Evolutionary conservation across 2,888 invertebrate species (phyloP).

Genomic region (Neocrepidodera transversa): DNA sequence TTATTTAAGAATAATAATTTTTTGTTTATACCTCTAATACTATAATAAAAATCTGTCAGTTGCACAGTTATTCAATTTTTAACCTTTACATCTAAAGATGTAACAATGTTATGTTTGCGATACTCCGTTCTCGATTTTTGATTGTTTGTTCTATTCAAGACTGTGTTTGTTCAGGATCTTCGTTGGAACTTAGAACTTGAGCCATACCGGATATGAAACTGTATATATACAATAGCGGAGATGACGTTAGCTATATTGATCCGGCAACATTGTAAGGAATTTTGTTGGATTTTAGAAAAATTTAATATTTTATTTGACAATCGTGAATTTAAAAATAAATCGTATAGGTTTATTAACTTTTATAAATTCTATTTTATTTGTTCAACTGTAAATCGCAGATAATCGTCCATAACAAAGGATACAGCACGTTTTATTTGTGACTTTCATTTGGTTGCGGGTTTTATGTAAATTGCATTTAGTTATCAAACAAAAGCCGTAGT

Average conservation of each 20-base stretch:
- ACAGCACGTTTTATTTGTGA: background rate
- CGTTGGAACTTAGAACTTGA: conserved; percentile 1
- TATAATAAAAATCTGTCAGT: background rate
- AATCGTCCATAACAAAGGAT: background rate
- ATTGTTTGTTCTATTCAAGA: conserved; percentile 18
- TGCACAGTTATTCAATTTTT: conserved; percentile 9
- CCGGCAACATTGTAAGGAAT: conserved; percentile 10
- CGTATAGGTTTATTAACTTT: too few species aligned
- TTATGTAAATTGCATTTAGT: background rate
- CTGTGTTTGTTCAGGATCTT: conserved; percentile 25
- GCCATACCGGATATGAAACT: conserved; percentile 19
- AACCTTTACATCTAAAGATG: conserved; percentile 13
- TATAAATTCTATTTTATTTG: too few species aligned
- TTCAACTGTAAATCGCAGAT: background rate
- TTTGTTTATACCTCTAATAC: too few species aligned
- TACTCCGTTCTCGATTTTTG: conserved; percentile 16
- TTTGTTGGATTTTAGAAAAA: too few species aligned
- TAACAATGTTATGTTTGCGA: conserved; percentile 18
- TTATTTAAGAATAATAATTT: too few species aligned
- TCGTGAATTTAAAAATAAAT: too few species aligned
- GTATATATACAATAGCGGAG: background rate
- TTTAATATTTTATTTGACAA: too few species aligned
- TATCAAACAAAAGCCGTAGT: background rate
- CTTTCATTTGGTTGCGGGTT: background rate
- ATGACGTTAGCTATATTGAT: conserved; percentile 7